A percentile compares a stretch with the other conserved stretches of the same genome.
phyloP scores from a whole-genome alignment of 2,888 invertebrate species.

The Drosophila fungiperda region DNA sequence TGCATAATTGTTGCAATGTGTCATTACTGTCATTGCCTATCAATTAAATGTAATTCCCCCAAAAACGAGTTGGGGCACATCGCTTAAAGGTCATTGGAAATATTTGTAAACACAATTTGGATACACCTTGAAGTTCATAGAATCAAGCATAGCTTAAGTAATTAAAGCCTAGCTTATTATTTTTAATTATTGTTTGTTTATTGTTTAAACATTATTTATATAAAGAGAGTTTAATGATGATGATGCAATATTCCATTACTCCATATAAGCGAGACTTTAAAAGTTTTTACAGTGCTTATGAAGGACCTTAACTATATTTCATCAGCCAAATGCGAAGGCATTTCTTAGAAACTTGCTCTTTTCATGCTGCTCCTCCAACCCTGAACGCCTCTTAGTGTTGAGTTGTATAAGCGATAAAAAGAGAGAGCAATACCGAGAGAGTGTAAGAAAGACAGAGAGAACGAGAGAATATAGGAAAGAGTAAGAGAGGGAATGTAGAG shows the following conservation, averaged over 20 bases:
- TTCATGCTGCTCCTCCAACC: conserved; percentile 6
- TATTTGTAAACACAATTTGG: background rate
- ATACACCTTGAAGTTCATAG: background rate
- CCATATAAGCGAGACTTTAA: conserved; percentile 27
- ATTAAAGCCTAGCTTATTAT: background rate
- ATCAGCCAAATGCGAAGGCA: conserved; percentile 44
- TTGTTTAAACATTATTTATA: background rate
- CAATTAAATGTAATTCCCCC: background rate
- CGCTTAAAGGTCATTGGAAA: background rate
- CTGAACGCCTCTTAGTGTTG: background rate
- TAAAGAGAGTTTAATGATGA: background rate
- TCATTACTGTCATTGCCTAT: background rate
- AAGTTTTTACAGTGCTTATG: conserved; percentile 42
- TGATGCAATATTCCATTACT: conserved; percentile 43
- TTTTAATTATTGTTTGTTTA: no score
- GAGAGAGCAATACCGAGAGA: background rate
- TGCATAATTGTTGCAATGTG: background rate
- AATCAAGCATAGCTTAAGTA: background rate
- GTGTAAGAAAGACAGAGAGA: background rate
- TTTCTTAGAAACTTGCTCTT: conserved; percentile 33
- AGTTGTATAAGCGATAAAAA: background rate
- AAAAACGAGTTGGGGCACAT: background rate
- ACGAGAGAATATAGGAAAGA: background rate
- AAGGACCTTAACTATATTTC: conserved; percentile 48
- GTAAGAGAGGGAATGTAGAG: background rate